Evolutionary conservation across 2,113 vertebrate species (phyloP).

Genomic region (Vicugna pacos): DNA sequence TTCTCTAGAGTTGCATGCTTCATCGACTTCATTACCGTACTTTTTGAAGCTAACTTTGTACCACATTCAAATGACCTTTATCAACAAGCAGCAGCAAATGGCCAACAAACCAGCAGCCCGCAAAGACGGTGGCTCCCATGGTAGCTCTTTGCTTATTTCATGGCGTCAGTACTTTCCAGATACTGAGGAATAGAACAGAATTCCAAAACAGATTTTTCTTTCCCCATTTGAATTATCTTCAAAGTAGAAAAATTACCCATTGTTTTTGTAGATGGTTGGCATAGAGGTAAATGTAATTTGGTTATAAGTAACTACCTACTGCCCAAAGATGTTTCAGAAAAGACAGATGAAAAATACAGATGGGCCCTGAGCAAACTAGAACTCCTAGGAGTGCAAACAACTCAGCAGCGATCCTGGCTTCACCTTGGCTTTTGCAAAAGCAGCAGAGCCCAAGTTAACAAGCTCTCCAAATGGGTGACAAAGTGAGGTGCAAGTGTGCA

Average conservation of each 20-base stretch:
- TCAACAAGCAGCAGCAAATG: constrained; percentile 57
- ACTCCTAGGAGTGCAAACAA: constrained; percentile 92
- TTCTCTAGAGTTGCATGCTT: constrained; percentile 52
- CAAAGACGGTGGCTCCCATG: background rate
- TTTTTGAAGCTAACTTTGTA: constrained; percentile 62
- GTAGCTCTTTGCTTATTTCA: constrained; percentile 56
- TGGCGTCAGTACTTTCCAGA: constrained; percentile 6
- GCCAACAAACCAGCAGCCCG: constrained; percentile 44
- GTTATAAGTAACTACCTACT: constrained; percentile 85
- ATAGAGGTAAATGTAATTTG: constrained; percentile 78
- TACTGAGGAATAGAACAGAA: constrained; percentile 65
- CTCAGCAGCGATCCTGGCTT: constrained; percentile 81
- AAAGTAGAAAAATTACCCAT: constrained; percentile 78
- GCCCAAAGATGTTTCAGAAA: constrained; percentile 80
- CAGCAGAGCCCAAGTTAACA: constrained; percentile 80
- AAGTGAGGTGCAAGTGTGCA: background rate
- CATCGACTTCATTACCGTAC: background rate
- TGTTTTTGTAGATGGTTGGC: constrained; percentile 74
- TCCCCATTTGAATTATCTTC: background rate
- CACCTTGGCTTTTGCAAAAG: constrained; percentile 80
- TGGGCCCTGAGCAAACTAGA: constrained; percentile 94
- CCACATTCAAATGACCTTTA: constrained; percentile 60
- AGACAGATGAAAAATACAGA: constrained; percentile 79
- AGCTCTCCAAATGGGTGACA: constrained; percentile 73
- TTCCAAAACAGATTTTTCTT: constrained; percentile 48